These are phyloP conservation scores for Lasioglossum oenotherae DNA, from an alignment of 2,888 invertebrate species.

Conservation along the genomic window DNA sequence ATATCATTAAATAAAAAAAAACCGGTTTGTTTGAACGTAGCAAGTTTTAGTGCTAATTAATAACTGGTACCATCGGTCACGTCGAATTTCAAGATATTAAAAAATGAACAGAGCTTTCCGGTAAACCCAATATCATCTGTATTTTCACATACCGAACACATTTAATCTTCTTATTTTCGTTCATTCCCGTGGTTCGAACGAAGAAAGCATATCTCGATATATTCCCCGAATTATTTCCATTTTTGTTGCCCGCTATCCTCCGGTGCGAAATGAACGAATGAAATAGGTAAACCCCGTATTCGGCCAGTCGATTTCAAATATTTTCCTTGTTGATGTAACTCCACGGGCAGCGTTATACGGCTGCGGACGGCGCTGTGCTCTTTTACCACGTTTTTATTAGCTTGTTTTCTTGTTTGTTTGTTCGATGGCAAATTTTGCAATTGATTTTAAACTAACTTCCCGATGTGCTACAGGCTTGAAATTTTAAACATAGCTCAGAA, in stretches of 20 bases:
- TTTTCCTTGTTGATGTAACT: slow-evolving; percentile 2
- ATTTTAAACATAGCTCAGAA: too few species aligned
- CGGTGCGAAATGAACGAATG: background rate
- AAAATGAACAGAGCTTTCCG: background rate
- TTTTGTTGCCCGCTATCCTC: background rate
- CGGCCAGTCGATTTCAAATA: slow-evolving; percentile 1
- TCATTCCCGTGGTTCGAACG: too few species aligned
- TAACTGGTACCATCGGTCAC: background rate
- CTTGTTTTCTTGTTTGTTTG: too few species aligned
- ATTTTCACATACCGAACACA: background rate
- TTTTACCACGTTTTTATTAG: too few species aligned
- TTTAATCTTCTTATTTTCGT: background rate
- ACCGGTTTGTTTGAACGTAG: background rate
- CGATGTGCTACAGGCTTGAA: too few species aligned
- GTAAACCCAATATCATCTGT: background rate
- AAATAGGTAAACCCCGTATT: background rate
- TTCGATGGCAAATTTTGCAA: too few species aligned
- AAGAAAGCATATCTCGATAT: background rate
- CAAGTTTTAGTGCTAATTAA: background rate
- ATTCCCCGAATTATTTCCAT: background rate
- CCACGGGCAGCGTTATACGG: background rate
- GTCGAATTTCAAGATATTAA: background rate
- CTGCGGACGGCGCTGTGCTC: background rate
- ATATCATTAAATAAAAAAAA: background rate
- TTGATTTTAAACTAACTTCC: too few species aligned